These are phyloP conservation scores for Siderastrea radians DNA, from an alignment of 92 coral and sea anemone genomes.

Conservation along the genomic window DNA sequence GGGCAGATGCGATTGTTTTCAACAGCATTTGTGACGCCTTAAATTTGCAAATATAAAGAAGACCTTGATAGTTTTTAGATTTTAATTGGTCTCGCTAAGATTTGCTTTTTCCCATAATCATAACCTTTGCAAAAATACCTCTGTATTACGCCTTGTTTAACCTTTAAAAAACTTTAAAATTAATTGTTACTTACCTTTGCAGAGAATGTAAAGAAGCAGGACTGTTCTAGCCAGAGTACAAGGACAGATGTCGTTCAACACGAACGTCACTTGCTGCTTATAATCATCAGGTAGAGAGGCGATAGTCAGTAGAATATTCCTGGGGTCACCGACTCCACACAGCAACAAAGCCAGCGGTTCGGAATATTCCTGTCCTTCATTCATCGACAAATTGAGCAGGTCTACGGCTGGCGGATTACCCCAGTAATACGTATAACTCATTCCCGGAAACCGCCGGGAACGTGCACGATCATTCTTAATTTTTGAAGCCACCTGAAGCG, in stretches of 20 bases:
- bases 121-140: no score
- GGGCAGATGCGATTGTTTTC: no score
- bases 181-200: constrained; percentile 48
- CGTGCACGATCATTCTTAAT: background rate
- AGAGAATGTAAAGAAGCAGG: constrained; percentile 75
- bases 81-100: no score
- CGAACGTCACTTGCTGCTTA: constrained; percentile 62
- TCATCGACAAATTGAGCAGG: constrained; percentile 74
- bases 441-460: background rate
- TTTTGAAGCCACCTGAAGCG: constrained; percentile 13
- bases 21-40: no score
- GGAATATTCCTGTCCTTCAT: constrained; percentile 73
- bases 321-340: constrained; percentile 88
- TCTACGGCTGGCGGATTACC: constrained; percentile 87
- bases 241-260: constrained; percentile 74
- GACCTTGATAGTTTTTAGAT: no score
- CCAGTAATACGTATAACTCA: constrained; percentile 66
- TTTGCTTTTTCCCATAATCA: no score
- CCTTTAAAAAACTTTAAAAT: no score
- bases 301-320: constrained; percentile 73
- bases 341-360: constrained; percentile 64
- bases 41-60: no score
- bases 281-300: constrained; percentile 71
- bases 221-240: constrained; percentile 86
- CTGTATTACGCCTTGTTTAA: no score